Base-by-base conservation (phyloP, 30 jellyfish, hydroid and myxozoan genomes). In the Aurelia aurita region DNA sequence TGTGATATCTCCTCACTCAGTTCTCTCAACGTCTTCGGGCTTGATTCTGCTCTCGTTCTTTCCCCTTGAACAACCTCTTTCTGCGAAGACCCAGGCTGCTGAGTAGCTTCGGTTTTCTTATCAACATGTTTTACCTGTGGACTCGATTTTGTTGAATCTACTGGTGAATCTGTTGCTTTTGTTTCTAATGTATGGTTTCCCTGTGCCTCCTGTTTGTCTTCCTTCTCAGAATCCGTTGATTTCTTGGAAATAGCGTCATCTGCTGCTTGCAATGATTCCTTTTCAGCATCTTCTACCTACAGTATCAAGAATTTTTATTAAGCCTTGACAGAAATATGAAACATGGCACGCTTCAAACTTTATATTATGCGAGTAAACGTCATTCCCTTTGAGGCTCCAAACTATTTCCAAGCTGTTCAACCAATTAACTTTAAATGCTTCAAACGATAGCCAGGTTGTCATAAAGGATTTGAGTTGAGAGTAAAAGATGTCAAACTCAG, bases 11-110 rank as follows among this genome's bases (percentile, higher is more conserved):
- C 90, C 34, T 80, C 44, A 49, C 90, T 80, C 76, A 80, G 53
- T 55, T 80, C 90, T 23, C 61, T 71, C 65, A 80, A 51, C 2
- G 90, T 80, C 34, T 80, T 80, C 22, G 90, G 90, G 35, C 83
- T 80, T 45, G 90, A 80, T 27, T 66, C 69, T 1, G 82, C 55
- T 31, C 90, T 27, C 55, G 13, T 4, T 12, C 29, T 54, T 53
- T 51, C 79, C 57, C 32, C 58, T 1, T n/a, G 35, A 31, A 3
- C 22, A 20, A 39, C 69, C 19, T 39, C 19, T 22, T 32, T 71
- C 54, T 13, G 67, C 21, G 22, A 53, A 63, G 76, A 63, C 25
- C 54, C 27, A 45, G 27, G 34, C 61, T 76, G 77, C 47, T 35
- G 57, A 7, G 59, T n/a, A 12, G 77, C 10, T 58, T 55, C 69